Evolutionary conservation across 1,140 invertebrate species (phyloP).

Genomic region (Drosophila nigrodunni): DNA sequence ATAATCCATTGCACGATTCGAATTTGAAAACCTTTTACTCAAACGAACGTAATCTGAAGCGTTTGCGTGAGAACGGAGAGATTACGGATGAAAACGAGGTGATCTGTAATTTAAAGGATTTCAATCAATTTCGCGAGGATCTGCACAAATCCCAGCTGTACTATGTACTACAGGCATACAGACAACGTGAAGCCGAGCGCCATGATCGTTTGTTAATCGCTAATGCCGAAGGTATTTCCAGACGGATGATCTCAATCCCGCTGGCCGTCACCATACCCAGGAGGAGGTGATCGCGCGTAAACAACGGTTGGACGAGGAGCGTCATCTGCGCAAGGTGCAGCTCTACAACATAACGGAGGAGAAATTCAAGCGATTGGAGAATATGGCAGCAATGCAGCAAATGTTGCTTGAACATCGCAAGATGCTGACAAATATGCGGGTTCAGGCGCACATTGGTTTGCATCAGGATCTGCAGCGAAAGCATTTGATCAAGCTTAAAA

Average conservation of each 20-base stretch:
- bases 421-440: slow-evolving; percentile 66
- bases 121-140: slow-evolving; percentile 75
- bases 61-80: slow-evolving; percentile 72
- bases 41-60: slow-evolving; percentile 73
- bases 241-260: slow-evolving; percentile 66
- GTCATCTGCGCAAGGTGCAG: slow-evolving; percentile 49
- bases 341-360: slow-evolving; percentile 56
- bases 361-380: slow-evolving; percentile 60
- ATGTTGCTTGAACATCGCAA: slow-evolving; percentile 67
- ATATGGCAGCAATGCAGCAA: slow-evolving; percentile 52
- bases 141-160: slow-evolving; percentile 83
- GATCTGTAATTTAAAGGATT: slow-evolving; percentile 81
- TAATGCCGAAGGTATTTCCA: slow-evolving; percentile 72
- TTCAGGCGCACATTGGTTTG: slow-evolving; percentile 57
- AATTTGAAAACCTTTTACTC: slow-evolving; percentile 79
- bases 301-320: slow-evolving; percentile 46
- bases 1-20: slow-evolving; percentile 79
- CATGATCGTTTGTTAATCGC: slow-evolving; percentile 70
- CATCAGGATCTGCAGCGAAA: slow-evolving; percentile 71
- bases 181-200: slow-evolving; percentile 68
- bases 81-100: slow-evolving; percentile 80
- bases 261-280: slow-evolving; percentile 54
- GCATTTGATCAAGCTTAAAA: slow-evolving; percentile 73
- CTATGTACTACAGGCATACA: slow-evolving; percentile 74
- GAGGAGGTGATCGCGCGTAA: slow-evolving; percentile 66